These are phyloP conservation scores for Platichthys flesus DNA, from an alignment of 2,113 vertebrate species.

Conservation along the genomic window DNA sequence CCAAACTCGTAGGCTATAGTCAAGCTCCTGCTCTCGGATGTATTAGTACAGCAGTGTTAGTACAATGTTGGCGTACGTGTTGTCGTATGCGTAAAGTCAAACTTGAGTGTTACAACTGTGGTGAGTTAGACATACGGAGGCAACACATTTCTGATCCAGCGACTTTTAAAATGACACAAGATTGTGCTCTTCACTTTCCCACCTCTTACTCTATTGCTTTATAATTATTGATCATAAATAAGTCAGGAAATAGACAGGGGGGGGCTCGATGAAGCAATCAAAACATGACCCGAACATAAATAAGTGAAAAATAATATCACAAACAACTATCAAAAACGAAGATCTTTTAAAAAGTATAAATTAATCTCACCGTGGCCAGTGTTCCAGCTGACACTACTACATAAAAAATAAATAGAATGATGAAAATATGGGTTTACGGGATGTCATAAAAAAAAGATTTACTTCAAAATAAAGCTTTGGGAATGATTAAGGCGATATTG, in stretches of 20 bases:
- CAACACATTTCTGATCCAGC: slow-evolving; percentile 83
- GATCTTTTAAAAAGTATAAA: slow-evolving; percentile 76
- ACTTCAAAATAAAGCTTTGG: slow-evolving; percentile 83
- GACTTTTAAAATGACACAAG: slow-evolving; percentile 77
- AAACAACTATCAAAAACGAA: slow-evolving; percentile 72
- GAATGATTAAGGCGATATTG: slow-evolving; percentile 91
- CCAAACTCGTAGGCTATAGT: slow-evolving; percentile 29
- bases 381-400: slow-evolving; percentile 59
- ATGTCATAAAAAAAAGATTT: slow-evolving; percentile 62
- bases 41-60: slow-evolving; percentile 35
- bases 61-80: slow-evolving; percentile 15
- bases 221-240: slow-evolving; percentile 84
- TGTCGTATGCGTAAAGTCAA: slow-evolving; percentile 44
- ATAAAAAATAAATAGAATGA: slow-evolving; percentile 68
- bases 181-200: slow-evolving; percentile 90
- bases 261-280: slow-evolving; percentile 35
- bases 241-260: slow-evolving; percentile 44
- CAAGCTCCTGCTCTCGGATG: slow-evolving; percentile 40
- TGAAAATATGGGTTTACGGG: slow-evolving; percentile 51
- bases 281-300: slow-evolving; percentile 80
- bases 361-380: slow-evolving; percentile 71
- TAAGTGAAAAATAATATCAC: slow-evolving; percentile 67
- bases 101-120: slow-evolving; percentile 49
- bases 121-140: slow-evolving; percentile 76
- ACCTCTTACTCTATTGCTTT: slow-evolving; percentile 92